Evolutionary conservation across 2,113 vertebrate genomes (phyloP), one percentile per base, ranked within the genome.

Genomic region (cattle (Bos taurus)): DNA sequence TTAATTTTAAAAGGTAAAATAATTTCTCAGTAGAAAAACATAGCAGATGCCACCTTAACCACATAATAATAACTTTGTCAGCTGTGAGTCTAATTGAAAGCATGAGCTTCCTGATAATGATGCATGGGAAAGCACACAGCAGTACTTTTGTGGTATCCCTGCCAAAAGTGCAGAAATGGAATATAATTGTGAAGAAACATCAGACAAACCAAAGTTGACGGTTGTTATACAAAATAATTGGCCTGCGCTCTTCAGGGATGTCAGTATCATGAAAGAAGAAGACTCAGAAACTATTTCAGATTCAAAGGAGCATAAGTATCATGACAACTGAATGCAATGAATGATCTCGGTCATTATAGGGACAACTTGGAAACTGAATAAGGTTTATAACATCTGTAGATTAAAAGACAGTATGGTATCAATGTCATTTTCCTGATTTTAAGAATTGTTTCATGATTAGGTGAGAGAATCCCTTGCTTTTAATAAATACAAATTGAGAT

Each of bases 341-440:
- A 26, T 64, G 7, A 40, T n/a, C 56, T 40, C 57, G 15, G 56
- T 85, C 36, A 14, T 90, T 80, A 43, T 78, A 90, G 28, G 26
- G 25, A 46, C 62, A 56, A 33, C 8, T n/a, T n/a, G 54, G 48
- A 84, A 81, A 50, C 0, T 30, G n/a, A 80, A 26, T 25, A 46
- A 88, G 30, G 19, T 83, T n/a, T 90, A 30, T 59, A 48, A 3
- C 30, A 60, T 90, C 43, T 89, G 48, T 30, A 67, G 2, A 54
- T 78, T 83, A 89, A 9, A 36, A 40, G 86, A 64, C 10, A 46
- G 10, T 46, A 4, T 78, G 48, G 14, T 28, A 48, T 77, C 54
- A 86, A 7, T 84, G 57, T 56, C 43, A 28, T 13, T 40, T 87
- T 96, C 52, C n/a, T 80, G 43, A 78, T 95, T 83, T 83, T 95